Percentiles rank a stretch among this genome's conserved stretches.
phyloP scores from a whole-genome alignment of 2,113 vertebrate species.

The Phalacrocorax aristotelis region DNA sequence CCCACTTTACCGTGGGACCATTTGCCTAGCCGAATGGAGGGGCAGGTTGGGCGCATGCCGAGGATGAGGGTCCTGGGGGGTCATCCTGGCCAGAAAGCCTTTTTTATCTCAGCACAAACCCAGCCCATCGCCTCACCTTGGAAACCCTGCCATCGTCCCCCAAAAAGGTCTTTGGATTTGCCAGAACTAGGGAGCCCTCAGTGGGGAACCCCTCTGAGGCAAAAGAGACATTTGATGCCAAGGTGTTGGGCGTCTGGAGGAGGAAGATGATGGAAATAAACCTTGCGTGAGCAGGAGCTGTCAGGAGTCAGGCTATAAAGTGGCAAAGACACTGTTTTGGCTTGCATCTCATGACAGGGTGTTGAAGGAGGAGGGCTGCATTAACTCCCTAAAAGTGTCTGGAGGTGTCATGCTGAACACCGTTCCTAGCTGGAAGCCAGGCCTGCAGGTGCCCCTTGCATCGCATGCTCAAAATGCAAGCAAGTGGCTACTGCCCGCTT shows the following conservation, averaged over 20 bases:
- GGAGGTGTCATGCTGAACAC: rapidly evolving
- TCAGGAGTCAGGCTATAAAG: background rate
- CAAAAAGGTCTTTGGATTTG: background rate
- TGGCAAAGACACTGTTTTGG: background rate
- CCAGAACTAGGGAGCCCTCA: background rate
- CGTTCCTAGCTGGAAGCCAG: background rate
- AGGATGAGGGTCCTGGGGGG: background rate
- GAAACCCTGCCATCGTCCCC: background rate
- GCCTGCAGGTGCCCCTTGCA: background rate
- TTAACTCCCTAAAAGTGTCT: background rate
- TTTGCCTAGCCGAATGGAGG: background rate
- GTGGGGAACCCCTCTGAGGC: background rate
- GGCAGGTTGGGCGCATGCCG: background rate
- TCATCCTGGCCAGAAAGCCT: background rate
- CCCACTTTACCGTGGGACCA: background rate
- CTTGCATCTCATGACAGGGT: rapidly evolving
- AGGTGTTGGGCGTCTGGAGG: background rate
- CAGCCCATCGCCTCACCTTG: background rate
- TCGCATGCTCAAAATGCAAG: background rate
- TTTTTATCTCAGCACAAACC: background rate
- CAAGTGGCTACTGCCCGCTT: background rate
- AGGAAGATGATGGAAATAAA: background rate
- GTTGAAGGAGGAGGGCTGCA: background rate
- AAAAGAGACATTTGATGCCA: background rate
- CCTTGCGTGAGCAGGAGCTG: background rate